These are phyloP conservation scores for Zaprionus taronus DNA, from an alignment of 1,140 invertebrate genomes.

Conservation along the genomic window DNA sequence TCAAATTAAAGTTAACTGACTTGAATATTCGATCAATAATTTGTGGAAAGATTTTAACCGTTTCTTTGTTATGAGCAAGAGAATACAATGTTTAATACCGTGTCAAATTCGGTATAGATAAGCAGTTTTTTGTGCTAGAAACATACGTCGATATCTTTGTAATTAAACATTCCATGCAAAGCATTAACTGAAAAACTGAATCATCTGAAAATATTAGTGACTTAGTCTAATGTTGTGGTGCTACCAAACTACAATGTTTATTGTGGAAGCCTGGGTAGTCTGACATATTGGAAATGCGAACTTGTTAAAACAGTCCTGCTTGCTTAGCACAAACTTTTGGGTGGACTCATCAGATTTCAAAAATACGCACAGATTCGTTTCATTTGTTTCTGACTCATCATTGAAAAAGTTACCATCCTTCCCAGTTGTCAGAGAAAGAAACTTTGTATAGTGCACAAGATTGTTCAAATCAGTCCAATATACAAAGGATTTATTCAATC, in stretches of 20 bases:
- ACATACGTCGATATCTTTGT: background rate
- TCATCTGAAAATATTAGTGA: background rate
- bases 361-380: slow-evolving; percentile 7
- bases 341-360: background rate
- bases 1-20: too few species aligned
- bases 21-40: too few species aligned
- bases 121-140: background rate
- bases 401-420: background rate
- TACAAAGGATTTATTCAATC: background rate
- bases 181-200: too few species aligned
- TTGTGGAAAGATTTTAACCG: background rate
- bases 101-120: background rate
- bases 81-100: too few species aligned
- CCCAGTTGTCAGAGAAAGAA: slow-evolving; percentile 30
- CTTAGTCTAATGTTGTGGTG: background rate
- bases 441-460: background rate
- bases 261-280: slow-evolving; percentile 11
- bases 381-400: background rate
- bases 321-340: background rate
- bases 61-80: background rate
- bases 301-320: background rate
- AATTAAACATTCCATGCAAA: slow-evolving; percentile 2
- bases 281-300: slow-evolving; percentile 21
- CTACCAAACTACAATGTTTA: slow-evolving; percentile 21
- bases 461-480: slow-evolving; percentile 46